Percentiles rank a stretch among this genome's conserved stretches.
Conservation (phyloP, 92 coral and sea anemone species). For the Porites rus region DNA sequence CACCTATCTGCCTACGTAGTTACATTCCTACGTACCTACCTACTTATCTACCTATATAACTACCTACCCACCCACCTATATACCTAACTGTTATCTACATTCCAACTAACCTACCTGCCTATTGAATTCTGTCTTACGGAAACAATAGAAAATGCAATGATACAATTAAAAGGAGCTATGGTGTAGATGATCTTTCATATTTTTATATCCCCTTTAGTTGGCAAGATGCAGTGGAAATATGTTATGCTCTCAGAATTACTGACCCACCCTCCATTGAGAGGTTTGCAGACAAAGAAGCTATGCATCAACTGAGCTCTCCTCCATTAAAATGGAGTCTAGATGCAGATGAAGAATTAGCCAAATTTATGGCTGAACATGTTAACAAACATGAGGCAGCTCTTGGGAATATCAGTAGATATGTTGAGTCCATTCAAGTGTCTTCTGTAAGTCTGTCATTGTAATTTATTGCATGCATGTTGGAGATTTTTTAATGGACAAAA, state of each 20-base stretch:
- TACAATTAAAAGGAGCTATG: too few relatives aligned
- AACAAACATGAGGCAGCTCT: conserved; percentile 89
- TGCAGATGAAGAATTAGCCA: conserved; percentile 96
- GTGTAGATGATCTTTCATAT: not conserved
- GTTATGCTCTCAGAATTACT: conserved; percentile 80
- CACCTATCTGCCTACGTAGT: too few relatives aligned
- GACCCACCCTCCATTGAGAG: conserved; percentile 84
- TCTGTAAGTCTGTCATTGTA: conserved; percentile 68
- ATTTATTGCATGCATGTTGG: too few relatives aligned
- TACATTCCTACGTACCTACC: too few relatives aligned
- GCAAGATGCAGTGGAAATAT: conserved; percentile 90
- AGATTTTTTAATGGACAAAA: too few relatives aligned
- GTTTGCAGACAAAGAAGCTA: conserved; percentile 91
- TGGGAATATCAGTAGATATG: conserved; percentile 94
- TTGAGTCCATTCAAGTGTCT: conserved; percentile 89
- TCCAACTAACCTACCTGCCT: too few relatives aligned
- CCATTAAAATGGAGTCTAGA: conserved; percentile 97
- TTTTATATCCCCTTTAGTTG: conserved; percentile 52
- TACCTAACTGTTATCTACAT: too few relatives aligned
- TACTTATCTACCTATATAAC: too few relatives aligned
- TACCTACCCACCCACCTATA: too few relatives aligned
- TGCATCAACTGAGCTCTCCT: conserved; percentile 85
- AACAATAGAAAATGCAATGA: too few relatives aligned
- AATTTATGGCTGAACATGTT: conserved; percentile 86
- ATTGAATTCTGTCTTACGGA: too few relatives aligned